Percentiles rank a stretch among this genome's conserved stretches.
phyloP scores from a whole-genome alignment of 2,888 invertebrate species.

The Ectemnius cavifrons region DNA sequence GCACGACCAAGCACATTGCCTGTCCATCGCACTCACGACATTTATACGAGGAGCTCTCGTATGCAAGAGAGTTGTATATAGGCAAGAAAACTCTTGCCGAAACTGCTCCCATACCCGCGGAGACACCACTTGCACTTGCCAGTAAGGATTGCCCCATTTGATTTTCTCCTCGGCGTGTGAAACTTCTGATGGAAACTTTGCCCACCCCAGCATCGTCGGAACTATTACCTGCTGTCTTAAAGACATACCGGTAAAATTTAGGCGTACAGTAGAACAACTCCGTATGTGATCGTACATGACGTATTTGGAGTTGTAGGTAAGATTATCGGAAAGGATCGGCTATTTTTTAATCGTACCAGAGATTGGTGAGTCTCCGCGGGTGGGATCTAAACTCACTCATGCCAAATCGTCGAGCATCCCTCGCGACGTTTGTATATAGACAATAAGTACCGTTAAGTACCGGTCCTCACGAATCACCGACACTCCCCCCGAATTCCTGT shows the following conservation, averaged over 20 bases:
- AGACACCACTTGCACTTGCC: constrained; percentile 13
- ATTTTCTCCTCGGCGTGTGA: not conserved
- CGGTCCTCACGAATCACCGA: constrained; percentile 25
- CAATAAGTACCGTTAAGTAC: constrained; percentile 61
- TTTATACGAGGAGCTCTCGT: constrained; percentile 73
- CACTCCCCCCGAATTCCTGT: constrained; percentile 33
- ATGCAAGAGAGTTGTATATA: constrained; percentile 76
- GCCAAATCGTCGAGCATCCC: constrained; percentile 46
- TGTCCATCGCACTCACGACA: constrained; percentile 71
- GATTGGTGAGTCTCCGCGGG: too few relatives aligned
- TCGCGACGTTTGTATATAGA: constrained; percentile 63
- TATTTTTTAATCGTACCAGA: too few relatives aligned
- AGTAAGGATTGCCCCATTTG: not conserved
- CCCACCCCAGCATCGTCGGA: not conserved
- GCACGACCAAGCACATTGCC: constrained; percentile 71
- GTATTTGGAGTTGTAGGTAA: too few relatives aligned
- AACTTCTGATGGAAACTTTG: constrained; percentile 7
- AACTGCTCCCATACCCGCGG: not conserved
- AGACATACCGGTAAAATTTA: too few relatives aligned
- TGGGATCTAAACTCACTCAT: constrained; percentile 3
- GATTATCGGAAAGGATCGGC: too few relatives aligned
- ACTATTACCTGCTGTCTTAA: too few relatives aligned
- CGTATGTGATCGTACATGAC: too few relatives aligned
- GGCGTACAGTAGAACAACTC: too few relatives aligned
- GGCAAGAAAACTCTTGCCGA: constrained; percentile 19